A percentile compares a stretch with the other conserved stretches of the same genome.
These are phyloP conservation scores for Habroteleia sp. DNA, from an alignment of 2,888 invertebrate genomes.

Conservation along the genomic window DNA sequence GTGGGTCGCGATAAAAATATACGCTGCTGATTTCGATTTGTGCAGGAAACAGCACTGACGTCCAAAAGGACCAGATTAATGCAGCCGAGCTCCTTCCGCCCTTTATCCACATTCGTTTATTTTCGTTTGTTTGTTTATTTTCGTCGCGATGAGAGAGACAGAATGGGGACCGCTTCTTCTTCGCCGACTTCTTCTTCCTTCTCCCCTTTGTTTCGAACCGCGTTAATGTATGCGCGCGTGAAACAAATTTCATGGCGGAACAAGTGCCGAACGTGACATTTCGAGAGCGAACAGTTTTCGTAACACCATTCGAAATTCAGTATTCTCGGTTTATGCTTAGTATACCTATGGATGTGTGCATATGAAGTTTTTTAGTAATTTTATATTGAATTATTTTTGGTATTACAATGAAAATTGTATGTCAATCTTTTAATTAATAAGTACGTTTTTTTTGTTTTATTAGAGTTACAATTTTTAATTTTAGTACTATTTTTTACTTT, in stretches of 20 bases:
- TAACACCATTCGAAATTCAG: conserved; percentile 9
- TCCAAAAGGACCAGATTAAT: conserved; percentile 46
- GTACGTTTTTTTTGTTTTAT: too few species aligned
- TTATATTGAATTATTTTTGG: too few species aligned
- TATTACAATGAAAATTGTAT: too few species aligned
- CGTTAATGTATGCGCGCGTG: conserved; percentile 44
- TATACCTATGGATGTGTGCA: too few species aligned
- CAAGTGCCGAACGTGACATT: conserved; percentile 56
- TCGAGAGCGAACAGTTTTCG: conserved; percentile 33
- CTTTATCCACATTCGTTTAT: conserved; percentile 53
- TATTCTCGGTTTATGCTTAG: too few species aligned
- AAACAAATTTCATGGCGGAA: conserved; percentile 51
- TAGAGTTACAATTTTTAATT: too few species aligned
- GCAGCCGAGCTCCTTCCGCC: conserved; percentile 51
- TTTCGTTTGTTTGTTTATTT: conserved; percentile 54
- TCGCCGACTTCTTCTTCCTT: conserved; percentile 17
- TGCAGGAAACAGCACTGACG: conserved; percentile 50
- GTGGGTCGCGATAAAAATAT: conserved; percentile 49
- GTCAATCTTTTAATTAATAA: too few species aligned
- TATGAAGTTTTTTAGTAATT: too few species aligned
- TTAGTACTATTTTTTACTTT: too few species aligned
- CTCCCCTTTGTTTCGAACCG: conserved; percentile 38
- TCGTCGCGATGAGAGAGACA: conserved; percentile 23
- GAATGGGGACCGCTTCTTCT: conserved; percentile 36
- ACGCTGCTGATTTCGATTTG: conserved; percentile 34